Percentiles rank a stretch among this genome's conserved stretches.
These are phyloP conservation scores for Montifringilla adamsi DNA, from an alignment of 2,113 vertebrate species.

Conservation along the genomic window DNA sequence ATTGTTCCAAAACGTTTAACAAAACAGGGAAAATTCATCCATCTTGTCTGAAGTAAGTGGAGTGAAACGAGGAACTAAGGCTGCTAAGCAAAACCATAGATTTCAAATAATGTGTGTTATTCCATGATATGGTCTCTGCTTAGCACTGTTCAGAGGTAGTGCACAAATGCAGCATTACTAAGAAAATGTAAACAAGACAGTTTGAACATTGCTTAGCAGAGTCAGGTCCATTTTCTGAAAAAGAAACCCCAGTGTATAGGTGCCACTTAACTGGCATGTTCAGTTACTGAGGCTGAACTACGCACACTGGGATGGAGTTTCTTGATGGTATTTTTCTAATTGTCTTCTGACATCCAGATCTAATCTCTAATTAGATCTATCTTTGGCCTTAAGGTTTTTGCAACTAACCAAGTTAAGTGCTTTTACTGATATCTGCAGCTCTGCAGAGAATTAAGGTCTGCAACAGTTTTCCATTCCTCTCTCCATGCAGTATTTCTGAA, in stretches of 20 bases:
- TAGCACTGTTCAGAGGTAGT: constrained; percentile 51
- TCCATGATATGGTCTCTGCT: not conserved
- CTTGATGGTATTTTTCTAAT: not conserved
- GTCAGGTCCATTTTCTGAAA: not conserved
- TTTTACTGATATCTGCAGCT: not conserved
- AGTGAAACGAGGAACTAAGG: not conserved
- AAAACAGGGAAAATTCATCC: not conserved
- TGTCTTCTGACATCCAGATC: not conserved
- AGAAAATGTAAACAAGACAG: constrained; percentile 49
- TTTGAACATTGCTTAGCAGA: constrained; percentile 25
- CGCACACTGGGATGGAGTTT: accelerated
- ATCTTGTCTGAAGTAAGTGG: not conserved
- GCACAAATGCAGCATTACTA: constrained; percentile 22
- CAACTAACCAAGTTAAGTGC: not conserved
- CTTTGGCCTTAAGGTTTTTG: not conserved
- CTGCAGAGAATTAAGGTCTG: not conserved
- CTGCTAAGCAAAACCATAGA: not conserved
- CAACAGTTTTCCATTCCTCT: not conserved
- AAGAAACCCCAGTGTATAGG: not conserved
- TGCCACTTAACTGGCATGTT: not conserved
- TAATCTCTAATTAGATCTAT: not conserved
- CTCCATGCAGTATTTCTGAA: not conserved
- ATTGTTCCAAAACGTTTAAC: not conserved
- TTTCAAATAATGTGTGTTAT: not conserved
- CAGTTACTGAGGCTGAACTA: not conserved